Conservation (phyloP, 2,888 invertebrate species). For the Gryllus longicercus region DNA sequence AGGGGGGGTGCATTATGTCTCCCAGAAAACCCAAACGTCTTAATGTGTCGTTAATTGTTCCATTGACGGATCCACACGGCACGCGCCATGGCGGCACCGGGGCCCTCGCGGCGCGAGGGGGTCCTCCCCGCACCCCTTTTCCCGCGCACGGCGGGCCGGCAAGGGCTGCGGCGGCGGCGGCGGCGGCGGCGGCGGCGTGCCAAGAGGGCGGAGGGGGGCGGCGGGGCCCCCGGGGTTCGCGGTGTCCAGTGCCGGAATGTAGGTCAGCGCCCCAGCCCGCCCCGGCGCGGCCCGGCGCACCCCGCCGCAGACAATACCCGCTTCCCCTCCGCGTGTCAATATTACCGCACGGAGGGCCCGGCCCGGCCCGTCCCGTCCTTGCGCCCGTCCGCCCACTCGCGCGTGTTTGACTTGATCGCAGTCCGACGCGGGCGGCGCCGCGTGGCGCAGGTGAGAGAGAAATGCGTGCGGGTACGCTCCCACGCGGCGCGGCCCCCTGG, state of each 20-base stretch:
- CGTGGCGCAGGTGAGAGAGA: background rate
- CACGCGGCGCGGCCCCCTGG: too few species aligned
- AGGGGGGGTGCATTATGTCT: background rate
- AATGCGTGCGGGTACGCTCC: too few species aligned
- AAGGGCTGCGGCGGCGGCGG: background rate
- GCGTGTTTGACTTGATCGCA: background rate
- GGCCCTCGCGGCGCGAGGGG: background rate
- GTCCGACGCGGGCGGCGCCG: background rate
- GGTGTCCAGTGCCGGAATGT: constrained; percentile 7
- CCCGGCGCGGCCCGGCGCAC: background rate
- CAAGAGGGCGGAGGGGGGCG: background rate
- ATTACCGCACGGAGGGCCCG: background rate
- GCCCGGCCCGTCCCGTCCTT: background rate
- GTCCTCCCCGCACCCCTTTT: background rate
- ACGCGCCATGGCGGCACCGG: background rate
- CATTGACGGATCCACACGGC: background rate
- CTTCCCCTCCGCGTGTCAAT: constrained; percentile 1
- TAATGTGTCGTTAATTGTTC: constrained; percentile 17
- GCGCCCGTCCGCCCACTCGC: background rate
- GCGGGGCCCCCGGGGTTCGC: background rate
- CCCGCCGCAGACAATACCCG: background rate
- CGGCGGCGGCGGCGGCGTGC: background rate
- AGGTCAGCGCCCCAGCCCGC: background rate
- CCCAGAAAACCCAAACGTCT: background rate
- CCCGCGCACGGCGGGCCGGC: background rate